A percentile compares a stretch with the other conserved stretches of the same genome.
phyloP scores from a whole-genome alignment of 2,888 invertebrate genomes.

The Aspidapion aeneum region DNA sequence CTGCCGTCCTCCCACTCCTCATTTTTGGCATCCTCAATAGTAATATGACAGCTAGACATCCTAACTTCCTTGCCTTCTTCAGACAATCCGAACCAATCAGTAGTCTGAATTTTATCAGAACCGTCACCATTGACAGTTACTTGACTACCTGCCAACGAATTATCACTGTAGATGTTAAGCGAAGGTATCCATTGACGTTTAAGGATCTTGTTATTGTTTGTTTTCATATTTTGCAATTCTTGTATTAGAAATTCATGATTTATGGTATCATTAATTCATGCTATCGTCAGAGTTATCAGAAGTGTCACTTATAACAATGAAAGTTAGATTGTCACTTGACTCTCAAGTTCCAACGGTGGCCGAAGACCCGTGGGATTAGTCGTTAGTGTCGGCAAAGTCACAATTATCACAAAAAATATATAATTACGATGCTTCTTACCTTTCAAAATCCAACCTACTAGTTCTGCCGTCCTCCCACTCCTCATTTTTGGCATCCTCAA shows the following conservation, averaged over 20 bases:
- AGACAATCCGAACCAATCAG: constrained; percentile 56
- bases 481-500: constrained; percentile 52
- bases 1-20: too few relatives aligned
- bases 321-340: too few relatives aligned
- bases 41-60: constrained; percentile 56
- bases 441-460: constrained; percentile 29
- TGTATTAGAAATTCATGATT: constrained; percentile 69
- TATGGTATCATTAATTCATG: constrained; percentile 44
- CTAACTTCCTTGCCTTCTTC: constrained; percentile 55
- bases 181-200: constrained; percentile 43
- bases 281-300: too few relatives aligned
- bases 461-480: constrained; percentile 37
- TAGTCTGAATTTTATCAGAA: constrained; percentile 19
- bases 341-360: too few relatives aligned
- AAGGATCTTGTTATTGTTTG: constrained; percentile 39
- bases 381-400: too few relatives aligned
- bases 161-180: constrained; percentile 35
- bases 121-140: constrained; percentile 3
- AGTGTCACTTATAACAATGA: too few relatives aligned
- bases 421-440: too few relatives aligned
- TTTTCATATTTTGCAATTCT: constrained; percentile 65
- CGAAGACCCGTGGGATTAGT: too few relatives aligned
- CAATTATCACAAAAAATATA: too few relatives aligned
- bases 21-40: constrained; percentile 52
- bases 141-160: constrained; percentile 14